Base-by-base conservation (phyloP, 2,888 invertebrate genomes). In the Amblyteles armatorius region DNA sequence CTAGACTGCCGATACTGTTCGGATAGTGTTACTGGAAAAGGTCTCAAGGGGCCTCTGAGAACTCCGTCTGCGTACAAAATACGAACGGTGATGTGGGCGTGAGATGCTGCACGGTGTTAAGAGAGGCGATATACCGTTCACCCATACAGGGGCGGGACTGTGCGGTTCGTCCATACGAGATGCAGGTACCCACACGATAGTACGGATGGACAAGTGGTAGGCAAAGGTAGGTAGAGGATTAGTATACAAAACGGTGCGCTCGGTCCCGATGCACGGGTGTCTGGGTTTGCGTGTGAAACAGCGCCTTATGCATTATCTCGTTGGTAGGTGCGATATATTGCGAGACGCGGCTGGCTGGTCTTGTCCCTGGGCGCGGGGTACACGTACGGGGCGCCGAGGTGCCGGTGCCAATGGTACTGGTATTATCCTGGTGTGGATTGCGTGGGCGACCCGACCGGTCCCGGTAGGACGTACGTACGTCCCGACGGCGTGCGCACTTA, bases 261-360 rank as follows among this genome's bases (percentile, higher is more conserved):
- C 79, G 80, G 83, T 71, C 52, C 26, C 22, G 65, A 69, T 50
- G 50, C 69, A 65, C 77, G 68, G 67, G 48, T 67, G 80, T 71
- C 79, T 67, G 79, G 44, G 69, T 83, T 80, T 83, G 67, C 71
- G 72, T 78, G 84, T 80, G 82, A 85, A 82, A 87, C 82, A 80
- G 82, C 85, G 81, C 87, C 89, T 88, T 88, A 88, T 88, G 88
- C 89, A 88, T 88, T 91, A 90, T 90, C 91, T 91, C 87, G 85
- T 87, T 88, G 82, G 88, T 90, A 90, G 90, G 91, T 88, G 91
- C 88, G 89, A 91, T 91, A 92, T 90, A 90, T 88, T 84, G 90
- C 83, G 83, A 88, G 72, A 82, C 69, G 72, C 67, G 65, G 48
- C 76, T 72, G 50, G 76, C 63, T 48, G 69, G 79, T 86, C 63